Conservation (phyloP, 2,113 vertebrate species). For the Prionailurus viverrinus region DNA sequence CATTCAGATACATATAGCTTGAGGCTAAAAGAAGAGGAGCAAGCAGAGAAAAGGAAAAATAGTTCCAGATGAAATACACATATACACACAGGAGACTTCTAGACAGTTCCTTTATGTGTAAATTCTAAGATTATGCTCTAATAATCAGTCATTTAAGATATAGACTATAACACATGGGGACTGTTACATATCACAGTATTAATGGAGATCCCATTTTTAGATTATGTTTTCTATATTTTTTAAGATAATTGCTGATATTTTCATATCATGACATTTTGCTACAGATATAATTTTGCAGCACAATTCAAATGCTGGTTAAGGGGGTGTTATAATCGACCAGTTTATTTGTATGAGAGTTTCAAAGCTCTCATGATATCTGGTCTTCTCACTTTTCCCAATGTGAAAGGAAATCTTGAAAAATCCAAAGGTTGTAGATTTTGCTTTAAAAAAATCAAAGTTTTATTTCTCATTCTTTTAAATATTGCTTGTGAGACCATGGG, state of each 20-base stretch:
- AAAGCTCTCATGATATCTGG: background rate
- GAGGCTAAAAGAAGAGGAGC: background rate
- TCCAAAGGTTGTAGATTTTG: background rate
- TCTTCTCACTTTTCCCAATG: background rate
- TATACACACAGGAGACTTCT: background rate
- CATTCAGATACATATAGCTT: background rate
- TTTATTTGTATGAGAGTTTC: background rate
- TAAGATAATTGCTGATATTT: background rate
- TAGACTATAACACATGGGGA: background rate
- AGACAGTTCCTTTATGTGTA: background rate
- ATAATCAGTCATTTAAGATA: background rate
- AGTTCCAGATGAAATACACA: background rate
- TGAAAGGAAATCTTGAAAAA: background rate
- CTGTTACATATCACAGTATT: background rate
- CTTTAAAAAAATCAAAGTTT: background rate
- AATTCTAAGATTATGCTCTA: background rate
- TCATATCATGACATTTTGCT: constrained; percentile 7
- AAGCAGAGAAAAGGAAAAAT: background rate
- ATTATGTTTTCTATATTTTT: background rate
- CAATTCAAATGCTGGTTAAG: background rate
- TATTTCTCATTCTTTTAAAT: background rate
- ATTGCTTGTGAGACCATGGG: background rate
- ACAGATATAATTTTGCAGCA: background rate
- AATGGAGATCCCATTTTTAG: background rate
- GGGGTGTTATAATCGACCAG: background rate